Evolutionary conservation across 2,797 vertebrate genomes (phyloP).

Genomic region (Enteromius fasciolatus): DNA sequence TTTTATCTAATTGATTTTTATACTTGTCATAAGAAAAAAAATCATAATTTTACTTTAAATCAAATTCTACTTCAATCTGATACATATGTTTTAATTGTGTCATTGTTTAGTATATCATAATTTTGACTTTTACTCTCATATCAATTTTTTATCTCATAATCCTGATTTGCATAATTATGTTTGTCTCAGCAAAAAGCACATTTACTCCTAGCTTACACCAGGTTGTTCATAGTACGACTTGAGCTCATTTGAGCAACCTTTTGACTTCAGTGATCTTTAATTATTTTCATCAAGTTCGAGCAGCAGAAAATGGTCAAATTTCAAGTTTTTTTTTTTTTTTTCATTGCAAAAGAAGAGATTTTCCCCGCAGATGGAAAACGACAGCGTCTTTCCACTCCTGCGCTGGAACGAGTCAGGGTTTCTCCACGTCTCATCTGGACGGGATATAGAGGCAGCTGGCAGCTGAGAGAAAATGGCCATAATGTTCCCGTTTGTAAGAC

Average conservation of each 20-base stretch:
- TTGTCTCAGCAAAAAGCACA: not conserved
- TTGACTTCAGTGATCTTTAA: not conserved
- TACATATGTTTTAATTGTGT: not conserved
- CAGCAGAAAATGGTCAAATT: not conserved
- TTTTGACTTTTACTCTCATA: not conserved
- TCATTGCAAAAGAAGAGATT: not conserved
- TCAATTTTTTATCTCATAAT: not conserved
- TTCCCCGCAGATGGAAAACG: not conserved
- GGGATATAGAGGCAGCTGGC: slow-evolving; percentile 1
- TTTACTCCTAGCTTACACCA: not conserved
- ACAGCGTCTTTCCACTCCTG: slow-evolving; percentile 1
- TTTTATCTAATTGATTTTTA: no score
- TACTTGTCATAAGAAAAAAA: not conserved
- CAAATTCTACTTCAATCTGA: not conserved
- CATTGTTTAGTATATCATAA: not conserved
- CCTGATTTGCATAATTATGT: not conserved
- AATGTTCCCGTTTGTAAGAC: slow-evolving; percentile 11
- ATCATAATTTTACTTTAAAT: not conserved
- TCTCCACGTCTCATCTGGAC: slow-evolving; percentile 29
- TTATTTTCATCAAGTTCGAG: not conserved
- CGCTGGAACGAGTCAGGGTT: slow-evolving; percentile 19
- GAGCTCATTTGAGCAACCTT: not conserved
- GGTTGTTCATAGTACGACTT: not conserved
- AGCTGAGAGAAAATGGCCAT: not conserved
- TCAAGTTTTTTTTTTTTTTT: not conserved